Conservation (phyloP, 2,113 vertebrate genomes). For the Lophochroa leadbeateri region DNA sequence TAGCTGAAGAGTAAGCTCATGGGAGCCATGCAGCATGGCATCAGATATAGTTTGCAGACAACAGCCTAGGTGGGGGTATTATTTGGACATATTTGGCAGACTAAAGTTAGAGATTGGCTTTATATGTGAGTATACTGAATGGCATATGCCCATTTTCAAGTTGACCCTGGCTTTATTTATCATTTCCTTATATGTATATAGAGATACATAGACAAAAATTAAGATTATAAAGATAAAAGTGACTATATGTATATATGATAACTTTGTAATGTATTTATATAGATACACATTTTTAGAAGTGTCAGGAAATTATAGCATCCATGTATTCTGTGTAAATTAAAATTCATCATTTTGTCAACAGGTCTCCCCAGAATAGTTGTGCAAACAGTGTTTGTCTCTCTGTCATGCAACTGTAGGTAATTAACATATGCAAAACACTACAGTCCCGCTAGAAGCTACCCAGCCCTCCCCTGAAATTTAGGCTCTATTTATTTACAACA, state of each 20-base stretch:
- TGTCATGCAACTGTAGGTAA: conserved; percentile 73
- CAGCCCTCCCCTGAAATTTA: conserved; percentile 78
- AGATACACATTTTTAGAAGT: conserved; percentile 6
- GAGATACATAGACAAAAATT: not conserved
- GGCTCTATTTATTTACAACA: conserved; percentile 86
- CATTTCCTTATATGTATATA: not conserved
- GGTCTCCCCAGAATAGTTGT: conserved; percentile 71
- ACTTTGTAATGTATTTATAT: not conserved
- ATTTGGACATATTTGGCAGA: not conserved
- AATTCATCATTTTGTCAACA: conserved; percentile 69
- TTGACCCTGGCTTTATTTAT: not conserved
- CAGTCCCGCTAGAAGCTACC: conserved; percentile 81
- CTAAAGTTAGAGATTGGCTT: not conserved
- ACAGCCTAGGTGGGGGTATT: not conserved
- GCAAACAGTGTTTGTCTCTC: conserved; percentile 66
- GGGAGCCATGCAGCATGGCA: not conserved
- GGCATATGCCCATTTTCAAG: not conserved
- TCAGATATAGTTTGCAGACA: not conserved
- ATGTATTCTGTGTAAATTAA: conserved; percentile 37
- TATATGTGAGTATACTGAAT: not conserved
- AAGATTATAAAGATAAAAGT: not conserved
- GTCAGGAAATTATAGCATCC: conserved; percentile 34
- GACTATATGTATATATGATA: not conserved
- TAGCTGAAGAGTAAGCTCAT: not conserved
- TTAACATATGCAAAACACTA: conserved; percentile 84